These are phyloP conservation scores for Leucozona laternaria DNA, from an alignment of 2,888 invertebrate genomes.

Conservation along the genomic window DNA sequence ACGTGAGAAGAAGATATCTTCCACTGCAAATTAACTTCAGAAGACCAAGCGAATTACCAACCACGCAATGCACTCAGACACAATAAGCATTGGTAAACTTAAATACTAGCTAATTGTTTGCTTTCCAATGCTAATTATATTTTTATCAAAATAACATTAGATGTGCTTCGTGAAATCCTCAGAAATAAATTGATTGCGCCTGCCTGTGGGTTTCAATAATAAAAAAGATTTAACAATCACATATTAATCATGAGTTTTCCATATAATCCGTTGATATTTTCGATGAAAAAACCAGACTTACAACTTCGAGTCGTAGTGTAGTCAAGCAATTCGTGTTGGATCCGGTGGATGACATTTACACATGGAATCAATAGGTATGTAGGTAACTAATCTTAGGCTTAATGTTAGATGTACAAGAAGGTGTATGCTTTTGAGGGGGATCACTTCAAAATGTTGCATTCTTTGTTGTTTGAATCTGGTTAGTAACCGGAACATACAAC, in stretches of 20 bases:
- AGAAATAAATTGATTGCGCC: constrained; percentile 8
- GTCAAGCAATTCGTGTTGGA: constrained; percentile 19
- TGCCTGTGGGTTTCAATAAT: constrained; percentile 39
- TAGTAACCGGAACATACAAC: constrained; percentile 30
- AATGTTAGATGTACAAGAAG: background rate
- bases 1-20: constrained; percentile 50
- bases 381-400: constrained; percentile 35
- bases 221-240: constrained; percentile 52
- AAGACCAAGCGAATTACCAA: constrained; percentile 9
- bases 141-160: constrained; percentile 35
- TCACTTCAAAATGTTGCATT: background rate
- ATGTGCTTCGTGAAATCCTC: background rate
- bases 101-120: constrained; percentile 40
- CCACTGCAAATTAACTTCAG: background rate
- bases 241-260: constrained; percentile 56
- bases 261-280: constrained; percentile 38
- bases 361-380: constrained; percentile 43
- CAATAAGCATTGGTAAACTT: background rate
- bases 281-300: constrained; percentile 46
- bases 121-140: constrained; percentile 48
- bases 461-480: constrained; percentile 13
- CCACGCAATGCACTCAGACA: constrained; percentile 5
- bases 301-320: constrained; percentile 15
- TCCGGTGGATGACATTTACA: constrained; percentile 71
- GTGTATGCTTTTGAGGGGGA: background rate